Evolutionary conservation across 2,113 vertebrate species (phyloP), one percentile per base, ranked within the genome.

Genomic region (Scomber japonicus): DNA sequence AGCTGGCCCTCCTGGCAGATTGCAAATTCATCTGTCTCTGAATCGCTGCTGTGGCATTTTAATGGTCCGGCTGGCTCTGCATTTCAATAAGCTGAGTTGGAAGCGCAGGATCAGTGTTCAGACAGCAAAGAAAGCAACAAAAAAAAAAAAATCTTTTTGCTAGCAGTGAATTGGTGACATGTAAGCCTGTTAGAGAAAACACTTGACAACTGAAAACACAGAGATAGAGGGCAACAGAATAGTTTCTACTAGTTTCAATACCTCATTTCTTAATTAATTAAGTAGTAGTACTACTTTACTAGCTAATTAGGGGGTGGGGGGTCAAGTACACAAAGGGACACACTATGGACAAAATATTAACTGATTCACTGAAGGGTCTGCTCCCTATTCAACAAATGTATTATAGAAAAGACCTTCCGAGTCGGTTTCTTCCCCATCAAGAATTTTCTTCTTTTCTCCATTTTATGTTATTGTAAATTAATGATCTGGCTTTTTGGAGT

Each of bases 1-100:
- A 95, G 91, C 91, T 94, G 93, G 90, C 82, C 75, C 44, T 55
- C 71, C 71, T 89, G 89, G 91, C 89, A 91, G 83, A 89, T 79
- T 85, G 90, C 85, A 86, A 91, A 88, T 91, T 92, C 86, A 87
- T 92, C 89, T 86, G 88, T 85, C 88, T 90, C 80, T 81, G 90
- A 56, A 73, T 77, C 54, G 70, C 83, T 87, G 86, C 85, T 21
- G 80, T 90, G 88, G 88, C 88, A 89, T 92, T 92, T 92, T 90
- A 92, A 92, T 86, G 70, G 76, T 82, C 72, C 17, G 49, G 67
- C 77, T 82, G 79, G 64, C 79, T 86, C 80, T 78, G 85, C 81
- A 88, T 90, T 85, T 88, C 60, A 91, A 85, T 90, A 80, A 85
- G 84, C 51, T 0, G 15, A 71, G 81, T 63, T 75, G 60, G 63